Evolutionary conservation across 2,797 vertebrate genomes (phyloP), one percentile per base, ranked within the genome.

Genomic region (Muscicapa comitata): DNA sequence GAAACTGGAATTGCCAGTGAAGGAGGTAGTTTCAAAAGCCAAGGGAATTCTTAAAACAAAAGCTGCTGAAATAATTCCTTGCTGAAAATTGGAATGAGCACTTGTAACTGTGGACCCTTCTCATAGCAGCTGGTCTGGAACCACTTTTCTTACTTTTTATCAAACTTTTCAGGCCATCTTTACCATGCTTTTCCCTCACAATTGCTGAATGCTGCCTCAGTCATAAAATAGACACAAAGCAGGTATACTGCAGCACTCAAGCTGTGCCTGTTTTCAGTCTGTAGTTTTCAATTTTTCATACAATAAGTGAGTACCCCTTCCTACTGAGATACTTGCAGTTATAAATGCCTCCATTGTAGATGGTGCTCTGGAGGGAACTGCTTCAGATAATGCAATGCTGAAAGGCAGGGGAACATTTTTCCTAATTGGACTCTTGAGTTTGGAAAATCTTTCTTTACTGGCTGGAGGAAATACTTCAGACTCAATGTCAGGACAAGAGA

Each of bases 351-450:
- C 94, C 88, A 97, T 98, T 98, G 97, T 97, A 92, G 96, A 97
- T 78, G 87, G 96, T 91, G 79, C 90, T 96, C 96, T 95, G 96
- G 95, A 97, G 96, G 97, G 96, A 95, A 90, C 88, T 94, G 45
- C 86, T 86, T 95, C 94, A 96, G 91, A 96, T 95, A 98, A 97
- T 95, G 92, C 86, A 83, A 86, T 67, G 55, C 82, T 97, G 96
- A 98, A 97, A 97, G 94, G 97, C 94, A 85, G 72, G 93, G 93
- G 96, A 97, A 97, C 86, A 93, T 97, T 97, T 95, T 92, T 97
- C 96, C 96, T 98, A 98, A 98, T 98, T 98, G 98, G 97, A 90
- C 97, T 97, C 98, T 98, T 97, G 95, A 98, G 97, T 97, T 97
- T 97, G 95, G 95, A 96, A 97, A 95, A 94, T 94, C 93, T 96